These are phyloP conservation scores for Tetragonula carbonaria DNA, from an alignment of 2,888 invertebrate species.

Conservation along the genomic window DNA sequence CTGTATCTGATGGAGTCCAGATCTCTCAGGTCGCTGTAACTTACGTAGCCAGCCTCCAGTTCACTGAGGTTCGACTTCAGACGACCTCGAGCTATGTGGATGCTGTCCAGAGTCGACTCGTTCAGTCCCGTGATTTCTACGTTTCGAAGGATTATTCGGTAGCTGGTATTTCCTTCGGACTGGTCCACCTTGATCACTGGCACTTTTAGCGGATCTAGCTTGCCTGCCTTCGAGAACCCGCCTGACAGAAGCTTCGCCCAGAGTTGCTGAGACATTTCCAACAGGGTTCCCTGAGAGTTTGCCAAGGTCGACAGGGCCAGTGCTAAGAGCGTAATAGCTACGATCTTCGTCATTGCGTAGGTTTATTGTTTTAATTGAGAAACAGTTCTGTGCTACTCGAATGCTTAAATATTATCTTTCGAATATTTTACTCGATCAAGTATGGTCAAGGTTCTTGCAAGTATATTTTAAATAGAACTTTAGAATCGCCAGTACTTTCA, in stretches of 20 bases:
- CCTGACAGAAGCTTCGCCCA: constrained; percentile 79
- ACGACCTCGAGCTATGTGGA: constrained; percentile 77
- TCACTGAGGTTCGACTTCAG: constrained; percentile 79
- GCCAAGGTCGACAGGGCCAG: constrained; percentile 26
- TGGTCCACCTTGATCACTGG: constrained; percentile 85
- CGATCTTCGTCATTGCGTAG: constrained; percentile 30
- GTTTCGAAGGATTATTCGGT: constrained; percentile 77
- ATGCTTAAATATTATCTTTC: neutral
- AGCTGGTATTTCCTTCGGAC: constrained; percentile 79
- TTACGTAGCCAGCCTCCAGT: constrained; percentile 80
- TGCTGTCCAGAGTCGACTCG: constrained; percentile 78
- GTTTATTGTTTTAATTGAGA: neutral
- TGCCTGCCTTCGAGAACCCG: constrained; percentile 75
- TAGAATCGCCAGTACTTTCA: no score
- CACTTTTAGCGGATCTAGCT: constrained; percentile 78
- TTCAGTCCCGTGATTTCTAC: constrained; percentile 79
- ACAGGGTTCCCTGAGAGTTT: constrained; percentile 64
- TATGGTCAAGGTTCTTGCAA: no score
- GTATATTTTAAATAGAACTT: no score
- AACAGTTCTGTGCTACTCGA: no score
- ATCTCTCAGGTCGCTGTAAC: constrained; percentile 78
- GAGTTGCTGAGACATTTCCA: constrained; percentile 80
- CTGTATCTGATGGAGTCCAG: constrained; percentile 79
- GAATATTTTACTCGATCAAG: neutral
- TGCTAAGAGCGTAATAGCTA: neutral